Base-by-base conservation (phyloP, 2,113 vertebrate genomes). In the Varanus komodoensis region DNA sequence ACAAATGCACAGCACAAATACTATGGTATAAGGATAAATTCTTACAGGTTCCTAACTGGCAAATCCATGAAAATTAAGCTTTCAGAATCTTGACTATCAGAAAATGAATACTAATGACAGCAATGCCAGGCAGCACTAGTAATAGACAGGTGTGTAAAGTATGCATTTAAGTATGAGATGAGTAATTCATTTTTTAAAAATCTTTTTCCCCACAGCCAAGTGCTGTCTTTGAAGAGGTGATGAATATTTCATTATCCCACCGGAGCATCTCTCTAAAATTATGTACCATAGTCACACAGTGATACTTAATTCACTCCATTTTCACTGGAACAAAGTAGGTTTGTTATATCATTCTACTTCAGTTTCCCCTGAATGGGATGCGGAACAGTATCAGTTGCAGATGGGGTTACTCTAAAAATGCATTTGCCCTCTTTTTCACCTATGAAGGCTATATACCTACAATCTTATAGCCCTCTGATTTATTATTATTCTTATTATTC, bases 181-280 rank as follows among this genome's bases (percentile, higher is more conserved):
- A 27, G 81, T 93, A 82, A 86, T 91, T 95, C 91, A 90, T 93
- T 91, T 91, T 38, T 0, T 27, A 57, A 89, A 87, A 57, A n/a
- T 29, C 83, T 79, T 93, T 89, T 27, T 8, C 23, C 23, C 48
- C 61, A 12, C 90, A 93, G 29, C 11, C 38, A 88, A 89, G 27
- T 89, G 34, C 50, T 91, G 54, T 61, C 75, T 91, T 95, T 91
- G 87, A 96, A 92, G 25, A 88, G 69, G 3, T 80, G 27, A 92
- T 92, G 23, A 92, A 91, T 92, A 93, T 95, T 96, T 94, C 73
- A 96, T 93, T 90, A 87, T 73, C 73, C 48, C 67, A 87, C 11
- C 87, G 86, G 74, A 94, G 68, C 68, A 87, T 90, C 86, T 84
- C 79, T 44, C 87, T 89, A 87, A 93, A 92, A 91, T 54, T 77